Evolutionary conservation across 2,113 vertebrate species (phyloP).

Genomic region (Eidolon helvum): DNA sequence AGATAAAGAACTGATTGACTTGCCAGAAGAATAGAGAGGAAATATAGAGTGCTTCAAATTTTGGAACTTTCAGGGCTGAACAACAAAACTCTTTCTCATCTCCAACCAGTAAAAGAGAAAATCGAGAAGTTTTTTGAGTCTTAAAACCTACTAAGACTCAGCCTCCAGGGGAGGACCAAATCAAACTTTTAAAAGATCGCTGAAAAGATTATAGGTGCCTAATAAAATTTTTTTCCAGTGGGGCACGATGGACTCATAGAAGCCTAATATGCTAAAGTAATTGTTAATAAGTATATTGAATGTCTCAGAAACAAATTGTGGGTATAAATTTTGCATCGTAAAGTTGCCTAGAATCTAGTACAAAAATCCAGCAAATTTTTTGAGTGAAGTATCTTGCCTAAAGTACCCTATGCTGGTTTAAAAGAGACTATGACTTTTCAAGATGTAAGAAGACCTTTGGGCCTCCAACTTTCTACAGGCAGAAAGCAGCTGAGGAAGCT

Average conservation of each 20-base stretch:
- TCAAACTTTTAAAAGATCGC: neutral
- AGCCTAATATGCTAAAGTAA: neutral
- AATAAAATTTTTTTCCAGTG: neutral
- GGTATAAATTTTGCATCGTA: neutral
- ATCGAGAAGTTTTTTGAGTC: neutral
- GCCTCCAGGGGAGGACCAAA: neutral
- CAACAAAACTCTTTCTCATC: neutral
- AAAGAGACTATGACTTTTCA: neutral
- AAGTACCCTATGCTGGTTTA: neutral
- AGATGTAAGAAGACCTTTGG: neutral
- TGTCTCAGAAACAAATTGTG: conserved; percentile 20
- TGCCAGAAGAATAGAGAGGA: neutral
- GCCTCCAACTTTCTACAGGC: neutral
- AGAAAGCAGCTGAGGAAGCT: neutral
- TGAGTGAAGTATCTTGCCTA: neutral
- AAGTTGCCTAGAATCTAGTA: neutral
- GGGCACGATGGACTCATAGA: neutral
- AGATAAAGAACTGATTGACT: neutral
- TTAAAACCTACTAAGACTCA: neutral
- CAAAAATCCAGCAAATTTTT: neutral
- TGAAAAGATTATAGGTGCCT: neutral
- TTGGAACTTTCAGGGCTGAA: neutral
- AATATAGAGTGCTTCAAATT: neutral
- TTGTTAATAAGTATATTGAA: neutral
- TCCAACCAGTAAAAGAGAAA: neutral